These are phyloP conservation scores for Cheilosia impressa DNA, from an alignment of 2,888 invertebrate genomes.

Conservation along the genomic window DNA sequence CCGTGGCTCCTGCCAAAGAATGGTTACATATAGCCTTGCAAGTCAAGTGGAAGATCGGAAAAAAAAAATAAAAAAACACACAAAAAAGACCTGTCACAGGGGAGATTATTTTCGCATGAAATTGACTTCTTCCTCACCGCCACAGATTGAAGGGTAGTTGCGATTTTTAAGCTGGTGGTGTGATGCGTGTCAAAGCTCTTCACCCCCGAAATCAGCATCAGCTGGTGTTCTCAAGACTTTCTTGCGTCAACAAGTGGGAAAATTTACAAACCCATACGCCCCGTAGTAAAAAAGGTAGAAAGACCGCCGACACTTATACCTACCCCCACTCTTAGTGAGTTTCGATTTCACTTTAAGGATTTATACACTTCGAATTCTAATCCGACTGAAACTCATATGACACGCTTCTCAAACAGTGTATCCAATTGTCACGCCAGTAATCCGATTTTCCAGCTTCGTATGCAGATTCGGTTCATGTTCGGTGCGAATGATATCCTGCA, in stretches of 20 bases:
- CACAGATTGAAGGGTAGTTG: constrained; percentile 62
- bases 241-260: constrained; percentile 69
- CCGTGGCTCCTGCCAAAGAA: constrained; percentile 45
- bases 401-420: constrained; percentile 50
- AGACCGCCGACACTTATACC: constrained; percentile 62
- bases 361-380: constrained; percentile 14
- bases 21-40: constrained; percentile 47
- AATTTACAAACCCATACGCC: constrained; percentile 46
- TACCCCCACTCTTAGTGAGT: constrained; percentile 25
- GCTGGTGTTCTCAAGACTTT: constrained; percentile 50
- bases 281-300: constrained; percentile 50
- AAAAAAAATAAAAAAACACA: constrained; percentile 52
- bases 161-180: constrained; percentile 57
- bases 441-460: constrained; percentile 52
- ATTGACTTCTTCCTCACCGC: constrained; percentile 70
- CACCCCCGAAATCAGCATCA: constrained; percentile 70
- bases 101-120: constrained; percentile 75
- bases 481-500: constrained; percentile 25
- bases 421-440: constrained; percentile 64
- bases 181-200: constrained; percentile 68
- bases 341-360: constrained; percentile 62
- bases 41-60: constrained; percentile 75
- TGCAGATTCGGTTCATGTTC: constrained; percentile 50
- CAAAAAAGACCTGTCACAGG: constrained; percentile 45
- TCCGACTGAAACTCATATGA: constrained; percentile 9